A percentile compares a stretch with the other conserved stretches of the same genome.
These are phyloP conservation scores for Adoxophyes honmai DNA, from an alignment of 1,140 invertebrate genomes.

Conservation along the genomic window DNA sequence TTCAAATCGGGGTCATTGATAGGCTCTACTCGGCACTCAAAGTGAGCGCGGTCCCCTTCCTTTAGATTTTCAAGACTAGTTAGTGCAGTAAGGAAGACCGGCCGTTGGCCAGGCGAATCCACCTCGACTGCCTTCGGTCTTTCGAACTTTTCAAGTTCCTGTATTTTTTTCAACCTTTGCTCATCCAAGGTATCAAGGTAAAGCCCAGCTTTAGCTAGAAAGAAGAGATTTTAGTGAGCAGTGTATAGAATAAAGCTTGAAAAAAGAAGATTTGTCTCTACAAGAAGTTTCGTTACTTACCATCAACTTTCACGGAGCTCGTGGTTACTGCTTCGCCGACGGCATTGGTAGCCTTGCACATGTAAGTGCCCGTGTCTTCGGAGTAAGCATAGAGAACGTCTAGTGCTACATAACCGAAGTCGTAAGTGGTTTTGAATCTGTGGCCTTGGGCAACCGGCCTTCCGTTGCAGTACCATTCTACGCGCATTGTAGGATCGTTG, in stretches of 20 bases:
- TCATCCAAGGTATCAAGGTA: conserved; percentile 93
- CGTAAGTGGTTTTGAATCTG: conserved; percentile 94
- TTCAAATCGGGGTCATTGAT: conserved; percentile 96
- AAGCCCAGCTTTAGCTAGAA: conserved; percentile 87
- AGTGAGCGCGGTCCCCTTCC: conserved; percentile 94
- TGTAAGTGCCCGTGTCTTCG: conserved; percentile 96
- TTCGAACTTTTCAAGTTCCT: conserved; percentile 90
- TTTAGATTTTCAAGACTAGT: conserved; percentile 91
- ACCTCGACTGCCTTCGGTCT: conserved; percentile 86
- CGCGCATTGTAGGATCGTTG: conserved; percentile 95
- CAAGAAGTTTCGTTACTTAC: conserved; percentile 72
- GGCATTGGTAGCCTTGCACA: conserved; percentile 94
- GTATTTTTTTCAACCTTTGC: conserved; percentile 91
- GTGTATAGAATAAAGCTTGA: conserved; percentile 17
- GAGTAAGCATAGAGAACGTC: conserved; percentile 97
- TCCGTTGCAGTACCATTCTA: conserved; percentile 97
- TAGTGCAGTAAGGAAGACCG: conserved; percentile 91
- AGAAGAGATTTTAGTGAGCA: conserved; percentile 19
- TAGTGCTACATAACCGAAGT: conserved; percentile 96
- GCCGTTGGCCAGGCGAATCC: conserved; percentile 87
- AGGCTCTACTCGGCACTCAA: conserved; percentile 96
- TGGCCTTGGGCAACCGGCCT: conserved; percentile 92
- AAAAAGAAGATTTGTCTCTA: conserved; percentile 7
- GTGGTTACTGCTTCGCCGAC: conserved; percentile 95
- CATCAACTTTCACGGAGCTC: conserved; percentile 89